phyloP scores from a whole-genome alignment of 2,113 vertebrate species.

The Hydrochoerus hydrochaeris region DNA sequence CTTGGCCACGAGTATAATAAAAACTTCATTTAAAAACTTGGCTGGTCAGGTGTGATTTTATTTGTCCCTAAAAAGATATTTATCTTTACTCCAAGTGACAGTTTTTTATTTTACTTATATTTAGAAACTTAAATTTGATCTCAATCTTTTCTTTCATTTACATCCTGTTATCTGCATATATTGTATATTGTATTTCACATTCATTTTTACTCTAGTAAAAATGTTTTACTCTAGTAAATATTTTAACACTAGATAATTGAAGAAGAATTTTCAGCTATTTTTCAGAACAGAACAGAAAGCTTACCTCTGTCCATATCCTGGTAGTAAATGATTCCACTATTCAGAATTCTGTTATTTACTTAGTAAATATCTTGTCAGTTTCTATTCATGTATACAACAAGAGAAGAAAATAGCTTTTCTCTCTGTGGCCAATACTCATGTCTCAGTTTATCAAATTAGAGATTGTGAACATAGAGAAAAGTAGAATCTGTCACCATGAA shows the following conservation, averaged over 20 bases:
- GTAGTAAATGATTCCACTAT: background rate
- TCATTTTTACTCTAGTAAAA: background rate
- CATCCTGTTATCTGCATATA: background rate
- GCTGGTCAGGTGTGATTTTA: background rate
- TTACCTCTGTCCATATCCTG: background rate
- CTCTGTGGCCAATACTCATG: background rate
- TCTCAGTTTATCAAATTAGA: background rate
- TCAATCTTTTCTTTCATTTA: background rate
- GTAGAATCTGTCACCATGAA: background rate
- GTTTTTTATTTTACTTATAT: background rate
- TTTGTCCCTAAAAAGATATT: background rate
- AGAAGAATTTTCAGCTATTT: background rate
- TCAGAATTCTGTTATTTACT: background rate
- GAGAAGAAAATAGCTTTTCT: background rate
- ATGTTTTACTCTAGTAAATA: background rate
- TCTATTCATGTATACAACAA: background rate
- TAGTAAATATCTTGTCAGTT: background rate
- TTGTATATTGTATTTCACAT: background rate
- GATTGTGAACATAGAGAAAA: background rate
- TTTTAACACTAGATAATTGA: background rate
- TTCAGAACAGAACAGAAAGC: background rate
- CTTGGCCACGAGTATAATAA: background rate
- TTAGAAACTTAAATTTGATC: background rate
- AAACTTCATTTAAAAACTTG: slow-evolving; percentile 28
- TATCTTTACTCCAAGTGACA: background rate